Evolutionary conservation across 2,888 invertebrate genomes (phyloP), one percentile per base, ranked within the genome.

Genomic region (Matsumyia berberina): DNA sequence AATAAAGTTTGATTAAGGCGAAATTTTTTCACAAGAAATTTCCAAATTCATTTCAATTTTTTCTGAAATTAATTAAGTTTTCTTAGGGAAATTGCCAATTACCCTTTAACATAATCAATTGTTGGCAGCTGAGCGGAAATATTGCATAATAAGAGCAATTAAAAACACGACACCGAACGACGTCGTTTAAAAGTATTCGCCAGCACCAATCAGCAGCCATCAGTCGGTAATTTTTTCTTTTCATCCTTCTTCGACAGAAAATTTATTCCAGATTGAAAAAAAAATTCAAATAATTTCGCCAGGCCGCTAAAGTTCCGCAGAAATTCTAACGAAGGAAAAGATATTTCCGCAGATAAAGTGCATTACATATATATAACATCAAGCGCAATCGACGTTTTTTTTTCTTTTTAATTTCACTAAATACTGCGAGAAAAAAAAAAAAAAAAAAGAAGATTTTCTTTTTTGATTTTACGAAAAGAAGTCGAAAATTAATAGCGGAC

Each of bases 221-320:
- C 85, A 85, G 85, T 85, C 80, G 85, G 85, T 85, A 85, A 85
- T 85, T 85, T 85, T 85, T 85, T 85, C 80, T 80, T 80, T 85
- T 85, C 80, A 69, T 83, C 83, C 67, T 85, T 39, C 81, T 82
- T 85, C 80, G 85, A 70, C 69, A 85, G 80, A 85, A 80, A 85
- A 80, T 85, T 85, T 85, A 82, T 85, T 85, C 80, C 85, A 85
- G 85, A 85, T 85, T 76, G 80, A 76, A 70, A 51, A 66, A 31
- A 39, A 55, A 46, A 15, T 46, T 42, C 17, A n/a, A 58, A 58
- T 53, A 39, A 53, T 33, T 51, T 67, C 55, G 55, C 64, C 51
- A 62, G n/a, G 74, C 49, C 15, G 39, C 44, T 72, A 78, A 72
- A 37, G 12, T 49, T 53, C 46, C 31, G 35, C n/a, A 33, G 37